These are phyloP conservation scores for Syngnathus scovelli DNA, from an alignment of 2,113 vertebrate genomes.

Conservation along the genomic window DNA sequence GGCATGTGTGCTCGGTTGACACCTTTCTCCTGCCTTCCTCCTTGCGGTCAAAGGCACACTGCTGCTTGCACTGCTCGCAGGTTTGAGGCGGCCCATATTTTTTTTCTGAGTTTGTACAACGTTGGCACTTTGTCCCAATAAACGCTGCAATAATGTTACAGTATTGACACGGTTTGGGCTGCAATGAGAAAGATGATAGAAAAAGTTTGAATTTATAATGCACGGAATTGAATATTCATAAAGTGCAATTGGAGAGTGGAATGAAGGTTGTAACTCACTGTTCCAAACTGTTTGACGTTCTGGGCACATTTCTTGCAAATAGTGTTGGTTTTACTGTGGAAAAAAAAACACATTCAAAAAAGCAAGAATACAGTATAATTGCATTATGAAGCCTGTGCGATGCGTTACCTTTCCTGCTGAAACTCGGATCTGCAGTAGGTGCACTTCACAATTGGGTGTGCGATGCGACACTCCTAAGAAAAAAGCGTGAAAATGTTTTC, in stretches of 20 bases:
- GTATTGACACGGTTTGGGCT: slow-evolving; percentile 99
- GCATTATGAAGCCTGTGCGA: not conserved
- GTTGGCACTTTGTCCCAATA: slow-evolving; percentile 96
- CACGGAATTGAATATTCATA: not conserved
- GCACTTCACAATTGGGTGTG: slow-evolving; percentile 96
- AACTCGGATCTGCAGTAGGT: slow-evolving; percentile 97
- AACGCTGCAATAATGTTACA: slow-evolving; percentile 99
- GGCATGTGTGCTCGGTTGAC: not conserved
- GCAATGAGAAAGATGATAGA: slow-evolving; percentile 17
- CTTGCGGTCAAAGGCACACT: slow-evolving; percentile 97
- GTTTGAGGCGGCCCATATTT: slow-evolving; percentile 94
- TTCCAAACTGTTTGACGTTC: slow-evolving; percentile 97
- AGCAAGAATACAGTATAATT: not conserved
- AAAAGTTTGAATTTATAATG: not conserved
- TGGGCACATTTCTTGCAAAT: slow-evolving; percentile 99
- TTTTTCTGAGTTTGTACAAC: slow-evolving; percentile 97
- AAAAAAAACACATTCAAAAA: slow-evolving; percentile 7
- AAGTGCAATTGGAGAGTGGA: not conserved
- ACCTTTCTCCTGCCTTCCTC: slow-evolving; percentile 97
- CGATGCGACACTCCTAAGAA: slow-evolving; percentile 90
- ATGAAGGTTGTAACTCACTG: slow-evolving; percentile 72
- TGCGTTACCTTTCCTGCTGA: slow-evolving; percentile 90
- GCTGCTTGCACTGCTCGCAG: slow-evolving; percentile 96
- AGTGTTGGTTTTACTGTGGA: slow-evolving; percentile 92
- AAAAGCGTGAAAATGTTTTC: not conserved